Percentiles rank a stretch among this genome's conserved stretches.
Evolutionary conservation across 2,113 vertebrate genomes (phyloP).

Genomic region (Petromus typicus): DNA sequence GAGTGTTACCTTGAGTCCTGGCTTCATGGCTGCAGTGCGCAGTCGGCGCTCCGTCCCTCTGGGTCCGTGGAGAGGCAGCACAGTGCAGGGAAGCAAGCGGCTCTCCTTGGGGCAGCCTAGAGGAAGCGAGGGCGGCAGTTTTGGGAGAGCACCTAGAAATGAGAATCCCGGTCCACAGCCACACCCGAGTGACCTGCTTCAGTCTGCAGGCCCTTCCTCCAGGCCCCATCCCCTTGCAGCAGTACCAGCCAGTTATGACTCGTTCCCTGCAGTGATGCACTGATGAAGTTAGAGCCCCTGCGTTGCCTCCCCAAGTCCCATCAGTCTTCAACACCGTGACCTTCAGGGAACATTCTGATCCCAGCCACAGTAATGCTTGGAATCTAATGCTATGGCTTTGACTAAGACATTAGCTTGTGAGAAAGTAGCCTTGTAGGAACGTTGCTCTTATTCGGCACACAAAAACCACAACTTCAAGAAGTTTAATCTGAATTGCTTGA

Average conservation of each 20-base stretch:
- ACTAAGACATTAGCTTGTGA: not conserved
- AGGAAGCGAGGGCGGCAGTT: not conserved
- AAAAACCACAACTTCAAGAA: not conserved
- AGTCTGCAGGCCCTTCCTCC: not conserved
- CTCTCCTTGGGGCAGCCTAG: not conserved
- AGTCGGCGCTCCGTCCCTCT: not conserved
- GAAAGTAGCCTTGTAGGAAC: not conserved
- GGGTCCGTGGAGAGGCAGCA: not conserved
- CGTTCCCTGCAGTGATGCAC: not conserved
- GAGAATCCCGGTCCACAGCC: not conserved
- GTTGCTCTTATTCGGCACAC: not conserved
- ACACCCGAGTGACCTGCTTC: not conserved
- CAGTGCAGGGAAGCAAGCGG: not conserved
- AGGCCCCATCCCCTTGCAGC: not conserved
- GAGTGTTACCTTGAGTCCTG: not conserved
- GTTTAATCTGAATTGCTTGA: conserved; percentile 6
- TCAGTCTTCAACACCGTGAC: not conserved
- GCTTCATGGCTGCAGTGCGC: not conserved
- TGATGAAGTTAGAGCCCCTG: not conserved
- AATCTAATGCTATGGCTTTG: not conserved
- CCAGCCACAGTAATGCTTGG: not conserved
- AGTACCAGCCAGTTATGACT: not conserved
- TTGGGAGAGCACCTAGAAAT: not conserved
- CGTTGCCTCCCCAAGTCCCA: not conserved
- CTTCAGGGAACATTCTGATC: not conserved